Percentiles rank a stretch among this genome's conserved stretches.
Conservation (phyloP, 2,113 vertebrate species). For the Neolamprologus longior region DNA sequence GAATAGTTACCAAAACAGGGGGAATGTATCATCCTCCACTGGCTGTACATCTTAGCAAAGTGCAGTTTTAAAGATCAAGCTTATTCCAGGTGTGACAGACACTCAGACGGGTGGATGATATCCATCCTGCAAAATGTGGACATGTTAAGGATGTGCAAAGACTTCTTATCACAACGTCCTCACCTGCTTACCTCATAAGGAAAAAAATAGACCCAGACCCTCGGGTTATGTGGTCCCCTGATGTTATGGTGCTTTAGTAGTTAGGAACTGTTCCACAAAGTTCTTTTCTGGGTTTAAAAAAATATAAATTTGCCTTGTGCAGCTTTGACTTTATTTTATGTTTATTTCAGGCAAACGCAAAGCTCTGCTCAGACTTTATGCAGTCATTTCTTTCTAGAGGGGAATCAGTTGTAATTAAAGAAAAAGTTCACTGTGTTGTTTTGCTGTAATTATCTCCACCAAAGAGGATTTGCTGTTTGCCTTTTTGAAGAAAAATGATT, state of each 20-base stretch:
- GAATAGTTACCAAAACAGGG: neutral
- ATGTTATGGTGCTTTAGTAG: neutral
- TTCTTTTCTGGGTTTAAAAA: neutral
- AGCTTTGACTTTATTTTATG: neutral
- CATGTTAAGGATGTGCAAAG: neutral
- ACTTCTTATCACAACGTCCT: neutral
- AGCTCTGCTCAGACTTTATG: neutral
- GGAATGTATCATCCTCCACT: neutral
- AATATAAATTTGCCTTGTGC: neutral
- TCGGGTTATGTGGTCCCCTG: neutral
- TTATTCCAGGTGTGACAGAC: neutral
- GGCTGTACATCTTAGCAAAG: neutral
- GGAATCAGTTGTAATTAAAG: slow-evolving; percentile 15
- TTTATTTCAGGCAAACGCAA: neutral
- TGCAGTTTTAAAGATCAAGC: neutral
- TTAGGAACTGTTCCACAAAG: neutral
- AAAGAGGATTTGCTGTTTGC: neutral
- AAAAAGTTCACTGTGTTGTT: neutral
- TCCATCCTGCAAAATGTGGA: neutral
- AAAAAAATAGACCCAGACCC: neutral
- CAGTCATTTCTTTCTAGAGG: neutral
- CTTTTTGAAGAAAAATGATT: neutral
- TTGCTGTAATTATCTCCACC: neutral
- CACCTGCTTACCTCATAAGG: neutral
- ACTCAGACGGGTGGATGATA: neutral